Percentiles rank a stretch among this genome's conserved stretches.
phyloP scores from a whole-genome alignment of 2,888 invertebrate species.

The Idaea dimidiata region DNA sequence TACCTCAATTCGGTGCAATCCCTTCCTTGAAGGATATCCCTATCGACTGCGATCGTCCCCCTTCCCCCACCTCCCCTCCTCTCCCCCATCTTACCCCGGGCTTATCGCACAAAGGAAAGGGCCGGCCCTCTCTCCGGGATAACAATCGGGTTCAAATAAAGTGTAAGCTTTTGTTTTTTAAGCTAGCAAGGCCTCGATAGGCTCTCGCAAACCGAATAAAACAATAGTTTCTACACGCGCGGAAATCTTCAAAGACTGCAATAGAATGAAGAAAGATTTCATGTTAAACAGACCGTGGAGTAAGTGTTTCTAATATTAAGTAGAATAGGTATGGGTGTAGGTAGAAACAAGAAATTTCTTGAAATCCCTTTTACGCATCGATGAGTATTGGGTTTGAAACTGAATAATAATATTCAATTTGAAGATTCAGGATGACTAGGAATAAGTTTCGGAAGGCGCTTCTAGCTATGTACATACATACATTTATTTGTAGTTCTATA shows the following conservation, averaged over 20 bases:
- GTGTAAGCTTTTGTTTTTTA: slow-evolving; percentile 45
- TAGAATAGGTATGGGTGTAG: slow-evolving; percentile 3
- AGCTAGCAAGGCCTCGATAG: slow-evolving; percentile 21
- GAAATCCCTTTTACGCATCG: neutral
- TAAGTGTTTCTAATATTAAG: slow-evolving; percentile 18
- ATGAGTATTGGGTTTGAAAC: neutral
- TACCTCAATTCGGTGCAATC: slow-evolving; percentile 29
- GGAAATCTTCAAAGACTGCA: slow-evolving; percentile 20
- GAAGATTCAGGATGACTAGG: neutral
- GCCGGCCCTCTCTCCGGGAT: slow-evolving; percentile 26
- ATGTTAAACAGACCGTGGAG: slow-evolving; percentile 18
- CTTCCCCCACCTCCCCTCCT: neutral
- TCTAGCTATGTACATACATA: neutral
- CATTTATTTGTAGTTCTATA: neutral
- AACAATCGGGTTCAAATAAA: slow-evolving; percentile 50
- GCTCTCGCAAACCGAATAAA: slow-evolving; percentile 29
- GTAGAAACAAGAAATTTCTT: neutral
- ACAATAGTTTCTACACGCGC: slow-evolving; percentile 26
- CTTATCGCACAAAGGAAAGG: slow-evolving; percentile 44
- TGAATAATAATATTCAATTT: neutral
- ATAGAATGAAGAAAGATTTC: slow-evolving; percentile 18
- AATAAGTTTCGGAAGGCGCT: neutral
- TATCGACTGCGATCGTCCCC: slow-evolving; percentile 25
- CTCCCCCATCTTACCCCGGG: slow-evolving; percentile 19
- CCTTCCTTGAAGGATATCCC: slow-evolving; percentile 40